Base-by-base conservation (phyloP, 2,888 invertebrate genomes). In the Argynnis bischoffii region DNA sequence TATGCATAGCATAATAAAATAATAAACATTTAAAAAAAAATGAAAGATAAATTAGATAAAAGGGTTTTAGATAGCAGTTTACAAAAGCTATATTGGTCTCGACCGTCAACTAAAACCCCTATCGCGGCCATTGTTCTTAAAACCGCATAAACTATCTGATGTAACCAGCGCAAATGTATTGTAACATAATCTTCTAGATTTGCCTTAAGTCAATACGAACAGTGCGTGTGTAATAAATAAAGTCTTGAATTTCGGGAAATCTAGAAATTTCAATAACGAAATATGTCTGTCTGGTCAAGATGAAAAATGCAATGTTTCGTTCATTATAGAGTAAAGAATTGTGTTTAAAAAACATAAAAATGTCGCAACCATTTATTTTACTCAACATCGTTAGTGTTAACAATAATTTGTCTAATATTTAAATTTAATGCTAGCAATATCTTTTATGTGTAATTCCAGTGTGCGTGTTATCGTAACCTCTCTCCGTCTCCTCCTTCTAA, bases 211-310 rank as follows among this genome's bases (percentile, higher is more conserved):
- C 21, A 66, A n/a, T 66, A 66, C 15, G 47, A 50, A 31, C 18
- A 14, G 18, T 56, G 51, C 8, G 63, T 63, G 46, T n/a, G 26
- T 26, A 63, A 53, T 18, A 46, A 54, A 53, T 26, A 54, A 41
- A 26, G 63, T 63, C 35, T 63, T 63, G 47, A 26, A 63, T 55
- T 63, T 63, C 63, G 63, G 63, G 63, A 63, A 63, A 55, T 63
- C 53, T 21, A 63, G 16, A 26, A 46, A 26, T 54, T 54, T 16
- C 16, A 59, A 51, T 35, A 61, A 35, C 31, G 35, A 51, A 61
- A 61, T 51, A 18, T 8, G 48, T 41, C 14, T 53, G 35, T 53
- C 15, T 53, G 51, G 18, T 6, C 15, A 16, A 35, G 14, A 4
- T 21, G 2, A 15, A 41, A 53, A 18, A 35, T 18, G 18, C 16